Percentiles rank a stretch among this genome's conserved stretches.
phyloP scores from a whole-genome alignment of 2,888 invertebrate species.

The Isotomurus palustris region DNA sequence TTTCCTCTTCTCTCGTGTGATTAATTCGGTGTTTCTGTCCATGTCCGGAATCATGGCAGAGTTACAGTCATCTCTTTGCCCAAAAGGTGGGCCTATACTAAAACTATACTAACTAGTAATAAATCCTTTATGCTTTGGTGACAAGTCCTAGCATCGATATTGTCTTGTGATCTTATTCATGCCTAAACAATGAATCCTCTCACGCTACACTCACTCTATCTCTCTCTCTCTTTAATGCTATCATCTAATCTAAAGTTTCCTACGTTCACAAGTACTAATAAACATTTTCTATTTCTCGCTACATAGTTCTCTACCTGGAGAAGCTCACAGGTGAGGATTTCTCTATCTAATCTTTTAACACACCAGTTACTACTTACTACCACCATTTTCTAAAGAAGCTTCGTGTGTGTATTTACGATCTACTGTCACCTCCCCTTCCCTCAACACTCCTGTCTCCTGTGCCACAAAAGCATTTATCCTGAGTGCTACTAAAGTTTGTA shows the following conservation, averaged over 20 bases:
- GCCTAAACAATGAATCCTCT: too few relatives aligned
- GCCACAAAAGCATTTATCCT: too few relatives aligned
- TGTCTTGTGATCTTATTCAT: constrained; percentile 3
- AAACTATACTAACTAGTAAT: constrained; percentile 7
- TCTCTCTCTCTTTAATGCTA: not conserved
- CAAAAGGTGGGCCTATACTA: constrained; percentile 51
- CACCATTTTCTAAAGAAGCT: not conserved
- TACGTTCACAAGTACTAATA: constrained; percentile 13
- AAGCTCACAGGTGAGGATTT: constrained; percentile 50
- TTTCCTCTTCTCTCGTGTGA: constrained; percentile 6
- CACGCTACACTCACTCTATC: not conserved
- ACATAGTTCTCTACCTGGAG: constrained; percentile 51
- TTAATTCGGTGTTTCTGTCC: constrained; percentile 15
- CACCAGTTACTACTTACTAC: not conserved
- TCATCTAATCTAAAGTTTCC: not conserved
- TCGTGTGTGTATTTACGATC: too few relatives aligned
- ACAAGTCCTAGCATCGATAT: constrained; percentile 1
- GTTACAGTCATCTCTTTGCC: constrained; percentile 53
- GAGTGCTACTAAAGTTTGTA: too few relatives aligned
- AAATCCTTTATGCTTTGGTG: constrained; percentile 15
- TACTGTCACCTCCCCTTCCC: too few relatives aligned
- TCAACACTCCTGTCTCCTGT: too few relatives aligned
- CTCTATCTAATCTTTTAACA: not conserved
- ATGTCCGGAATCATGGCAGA: constrained; percentile 47
- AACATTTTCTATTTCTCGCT: constrained; percentile 23